Evolutionary conservation across 53 echinoderm and acorn worm species (phyloP).

Genomic region (Holothuria scabra): DNA sequence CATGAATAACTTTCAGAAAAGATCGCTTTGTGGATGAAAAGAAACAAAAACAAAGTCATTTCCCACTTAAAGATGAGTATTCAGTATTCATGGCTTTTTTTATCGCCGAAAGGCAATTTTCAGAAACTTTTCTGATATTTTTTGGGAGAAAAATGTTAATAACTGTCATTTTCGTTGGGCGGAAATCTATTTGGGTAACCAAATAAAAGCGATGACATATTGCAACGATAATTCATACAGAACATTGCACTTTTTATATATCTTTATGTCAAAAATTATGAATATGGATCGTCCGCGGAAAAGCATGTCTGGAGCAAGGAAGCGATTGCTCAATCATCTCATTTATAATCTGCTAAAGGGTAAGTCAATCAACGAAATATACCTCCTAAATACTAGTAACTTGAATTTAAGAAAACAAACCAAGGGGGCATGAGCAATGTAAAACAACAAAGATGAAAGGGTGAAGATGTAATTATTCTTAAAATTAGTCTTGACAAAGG

Average conservation of each 20-base stretch:
- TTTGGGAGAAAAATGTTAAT: constrained; percentile 32
- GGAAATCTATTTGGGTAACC: constrained; percentile 37
- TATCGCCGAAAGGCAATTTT: not conserved
- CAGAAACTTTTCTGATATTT: not conserved
- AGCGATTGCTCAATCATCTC: too few species aligned
- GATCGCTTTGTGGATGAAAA: constrained; percentile 6
- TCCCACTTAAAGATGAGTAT: not conserved
- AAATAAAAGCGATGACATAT: constrained; percentile 28
- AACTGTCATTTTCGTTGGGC: constrained; percentile 42
- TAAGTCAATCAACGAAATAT: too few species aligned
- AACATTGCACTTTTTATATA: constrained; percentile 12
- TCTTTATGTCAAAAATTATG: too few species aligned
- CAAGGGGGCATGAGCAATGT: too few species aligned
- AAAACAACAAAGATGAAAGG: too few species aligned
- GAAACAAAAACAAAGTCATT: constrained; percentile 18
- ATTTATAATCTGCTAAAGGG: too few species aligned
- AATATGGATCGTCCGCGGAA: too few species aligned
- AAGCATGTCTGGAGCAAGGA: too few species aligned
- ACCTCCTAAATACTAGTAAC: too few species aligned
- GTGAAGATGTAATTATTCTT: too few species aligned
- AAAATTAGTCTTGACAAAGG: too few species aligned
- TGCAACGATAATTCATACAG: constrained; percentile 18
- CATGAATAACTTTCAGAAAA: constrained; percentile 34
- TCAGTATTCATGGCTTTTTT: constrained; percentile 30
- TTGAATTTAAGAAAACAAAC: too few species aligned